Evolutionary conservation across 1,140 invertebrate species (phyloP).

Genomic region (Leptoteleia sp.): DNA sequence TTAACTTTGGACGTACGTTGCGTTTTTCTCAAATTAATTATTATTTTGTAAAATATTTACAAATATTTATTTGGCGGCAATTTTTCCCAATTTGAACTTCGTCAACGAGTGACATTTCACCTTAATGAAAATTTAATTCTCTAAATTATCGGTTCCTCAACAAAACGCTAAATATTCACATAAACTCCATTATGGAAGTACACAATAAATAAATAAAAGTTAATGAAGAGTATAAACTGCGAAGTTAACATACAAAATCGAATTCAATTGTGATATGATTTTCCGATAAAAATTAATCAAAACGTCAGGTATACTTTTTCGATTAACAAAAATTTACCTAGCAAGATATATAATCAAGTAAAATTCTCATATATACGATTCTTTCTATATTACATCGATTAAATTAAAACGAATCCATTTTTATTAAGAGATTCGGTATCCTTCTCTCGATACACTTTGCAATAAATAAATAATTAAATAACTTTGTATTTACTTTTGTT

Average conservation of each 20-base stretch:
- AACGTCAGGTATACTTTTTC: slow-evolving; percentile 58
- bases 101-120: no score
- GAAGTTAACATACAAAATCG: background rate
- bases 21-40: no score
- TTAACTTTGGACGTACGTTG: no score
- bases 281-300: slow-evolving; percentile 3
- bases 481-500: slow-evolving; percentile 68
- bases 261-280: slow-evolving; percentile 3
- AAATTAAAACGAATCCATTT: slow-evolving; percentile 74
- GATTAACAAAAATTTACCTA: slow-evolving; percentile 61
- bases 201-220: no score
- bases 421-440: slow-evolving; percentile 76
- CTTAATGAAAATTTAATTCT: background rate
- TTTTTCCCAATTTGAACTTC: no score
- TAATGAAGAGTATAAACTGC: no score
- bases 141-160: background rate
- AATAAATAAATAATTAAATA: slow-evolving; percentile 82
- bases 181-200: no score
- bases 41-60: no score
- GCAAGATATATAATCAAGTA: slow-evolving; percentile 41
- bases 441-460: slow-evolving; percentile 70
- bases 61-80: no score
- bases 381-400: slow-evolving; percentile 76
- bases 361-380: slow-evolving; percentile 65
- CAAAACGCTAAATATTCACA: background rate